phyloP scores from a whole-genome alignment of 2,888 invertebrate species.

The Apotomis turbidana region DNA sequence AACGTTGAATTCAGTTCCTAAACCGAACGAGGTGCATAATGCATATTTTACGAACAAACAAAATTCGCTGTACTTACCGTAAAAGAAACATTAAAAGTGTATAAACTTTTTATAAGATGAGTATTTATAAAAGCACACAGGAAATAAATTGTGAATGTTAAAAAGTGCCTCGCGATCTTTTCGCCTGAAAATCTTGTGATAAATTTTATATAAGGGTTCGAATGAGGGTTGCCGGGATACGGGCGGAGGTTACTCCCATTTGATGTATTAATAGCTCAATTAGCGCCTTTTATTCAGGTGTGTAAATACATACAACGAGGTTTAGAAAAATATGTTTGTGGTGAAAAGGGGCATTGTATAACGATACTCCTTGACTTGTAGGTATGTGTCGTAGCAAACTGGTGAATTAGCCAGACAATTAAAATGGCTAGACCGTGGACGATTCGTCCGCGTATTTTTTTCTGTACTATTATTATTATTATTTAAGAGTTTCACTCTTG shows the following conservation, averaged over 20 bases:
- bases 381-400: too few relatives aligned
- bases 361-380: too few relatives aligned
- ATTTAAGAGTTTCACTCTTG: too few relatives aligned
- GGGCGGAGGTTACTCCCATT: conserved; percentile 34
- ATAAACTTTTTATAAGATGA: conserved; percentile 9
- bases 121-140: conserved; percentile 18
- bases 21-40: conserved; percentile 46
- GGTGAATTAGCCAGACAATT: too few relatives aligned
- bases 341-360: too few relatives aligned
- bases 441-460: too few relatives aligned
- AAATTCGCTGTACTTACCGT: conserved; percentile 44
- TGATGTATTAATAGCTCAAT: conserved; percentile 39
- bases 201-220: conserved; percentile 41
- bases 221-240: conserved; percentile 34
- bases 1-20: conserved; percentile 27
- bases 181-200: conserved; percentile 36
- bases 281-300: conserved; percentile 23
- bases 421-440: too few relatives aligned
- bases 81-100: conserved; percentile 8
- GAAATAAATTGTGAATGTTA: conserved; percentile 34
- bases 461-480: too few relatives aligned
- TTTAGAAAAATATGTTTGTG: neutral
- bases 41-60: conserved; percentile 50
- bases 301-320: neutral
- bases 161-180: conserved; percentile 33